Evolutionary conservation across 2,888 invertebrate genomes (phyloP).

Genomic region (Lacanobia oleracea): DNA sequence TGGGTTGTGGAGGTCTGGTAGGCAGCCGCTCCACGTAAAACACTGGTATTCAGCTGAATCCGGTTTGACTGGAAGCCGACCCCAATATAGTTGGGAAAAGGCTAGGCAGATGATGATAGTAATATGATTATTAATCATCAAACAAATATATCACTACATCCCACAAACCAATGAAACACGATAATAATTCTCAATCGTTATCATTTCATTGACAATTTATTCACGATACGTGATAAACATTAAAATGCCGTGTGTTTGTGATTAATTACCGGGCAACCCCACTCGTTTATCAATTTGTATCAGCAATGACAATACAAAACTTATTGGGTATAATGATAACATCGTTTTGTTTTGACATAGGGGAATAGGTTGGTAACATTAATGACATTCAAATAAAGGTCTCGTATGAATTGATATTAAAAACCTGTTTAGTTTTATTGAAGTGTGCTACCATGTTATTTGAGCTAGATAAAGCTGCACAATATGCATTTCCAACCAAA

Average conservation of each 20-base stretch:
- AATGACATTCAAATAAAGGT: constrained; percentile 28
- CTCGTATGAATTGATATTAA: not conserved
- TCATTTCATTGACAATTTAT: constrained; percentile 63
- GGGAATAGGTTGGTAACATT: constrained; percentile 45
- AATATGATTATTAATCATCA: constrained; percentile 30
- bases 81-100: too few relatives aligned
- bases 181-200: constrained; percentile 56
- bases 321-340: constrained; percentile 60
- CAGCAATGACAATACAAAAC: constrained; percentile 56
- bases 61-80: too few relatives aligned
- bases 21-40: too few relatives aligned
- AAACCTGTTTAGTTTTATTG: not conserved
- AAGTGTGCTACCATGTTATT: not conserved
- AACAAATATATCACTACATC: constrained; percentile 25
- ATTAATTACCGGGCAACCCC: constrained; percentile 60
- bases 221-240: constrained; percentile 60
- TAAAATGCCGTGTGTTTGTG: constrained; percentile 52
- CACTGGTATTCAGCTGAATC: too few relatives aligned
- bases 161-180: constrained; percentile 42
- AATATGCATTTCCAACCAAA: constrained; percentile 30
- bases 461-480: constrained; percentile 1
- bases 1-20: too few relatives aligned
- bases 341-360: constrained; percentile 52
- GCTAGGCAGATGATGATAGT: too few relatives aligned
- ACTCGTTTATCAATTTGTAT: constrained; percentile 65